Base-by-base conservation (phyloP, 2,888 invertebrate species). In the Eustalomyia histrio region DNA sequence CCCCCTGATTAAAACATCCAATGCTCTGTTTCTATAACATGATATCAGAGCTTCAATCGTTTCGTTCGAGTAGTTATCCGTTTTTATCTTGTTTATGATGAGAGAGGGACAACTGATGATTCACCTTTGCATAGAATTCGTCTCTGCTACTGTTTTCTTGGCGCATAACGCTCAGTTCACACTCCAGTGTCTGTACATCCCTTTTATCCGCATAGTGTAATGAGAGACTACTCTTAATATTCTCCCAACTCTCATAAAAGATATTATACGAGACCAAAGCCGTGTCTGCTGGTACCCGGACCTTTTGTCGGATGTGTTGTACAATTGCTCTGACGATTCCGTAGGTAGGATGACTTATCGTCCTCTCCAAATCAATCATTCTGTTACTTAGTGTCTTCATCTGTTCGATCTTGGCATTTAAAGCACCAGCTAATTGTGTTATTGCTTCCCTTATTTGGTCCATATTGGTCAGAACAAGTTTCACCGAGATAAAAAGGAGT, bases 31-130 rank as follows among this genome's bases (percentile, higher is more conserved):
- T 55, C 67, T 21, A 29, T 55, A 29, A 18, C 24, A 39, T 10
- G 35, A 39, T 2, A 67, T 67, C 55, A 67, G n/a, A 8, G n/a
- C 64, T 52, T 65, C 64, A 3, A 65, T 29, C 7, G 65, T 65
- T 53, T 53, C 53, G 7, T 1, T 7, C 29, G 39, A 39, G 12
- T 39, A 39, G 4, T 39, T 39, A 12, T 7, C 16, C 33, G 55
- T 35, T 10, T 67, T 55, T 21, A 55, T 53, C 33, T 55, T 55
- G n/a, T 67, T 67, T 53, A 39, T 65, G 35, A 33, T 65, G 29
- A 16, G n/a, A n/a, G n/a, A n/a, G 35, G 10, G 33, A n/a, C 53
- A 18, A 35, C 35, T n/a, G 52, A 6, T 67, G 55, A 18, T 67
- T 55, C 7, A 55, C 6, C 21, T 16, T 67, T 3, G 55, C 55